These are phyloP conservation scores for Manis pentadactyla DNA, from an alignment of 2,797 vertebrate genomes.

Conservation along the genomic window DNA sequence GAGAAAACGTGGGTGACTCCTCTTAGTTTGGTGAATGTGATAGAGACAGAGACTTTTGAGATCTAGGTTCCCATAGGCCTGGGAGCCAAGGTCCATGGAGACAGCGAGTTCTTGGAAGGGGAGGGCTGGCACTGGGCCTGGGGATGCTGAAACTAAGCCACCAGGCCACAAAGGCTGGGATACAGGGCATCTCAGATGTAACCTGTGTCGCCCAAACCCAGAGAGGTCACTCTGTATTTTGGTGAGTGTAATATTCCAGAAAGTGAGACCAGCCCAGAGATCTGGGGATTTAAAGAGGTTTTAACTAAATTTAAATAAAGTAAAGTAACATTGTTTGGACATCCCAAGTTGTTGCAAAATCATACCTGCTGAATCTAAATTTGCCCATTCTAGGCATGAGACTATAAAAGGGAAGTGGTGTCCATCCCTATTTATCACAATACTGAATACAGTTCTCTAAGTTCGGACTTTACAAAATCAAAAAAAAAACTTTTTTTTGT, in stretches of 20 bases:
- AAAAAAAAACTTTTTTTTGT: not conserved
- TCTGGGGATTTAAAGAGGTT: not conserved
- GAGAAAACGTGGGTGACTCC: not conserved
- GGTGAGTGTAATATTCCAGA: not conserved
- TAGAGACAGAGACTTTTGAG: not conserved
- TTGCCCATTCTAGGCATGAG: not conserved
- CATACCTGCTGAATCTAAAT: not conserved
- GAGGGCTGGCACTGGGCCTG: not conserved
- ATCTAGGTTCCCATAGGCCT: not conserved
- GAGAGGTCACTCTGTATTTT: not conserved
- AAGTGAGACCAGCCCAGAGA: not conserved
- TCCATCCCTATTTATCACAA: not conserved
- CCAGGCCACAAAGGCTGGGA: not conserved
- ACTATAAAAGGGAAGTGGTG: not conserved
- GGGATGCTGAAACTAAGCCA: not conserved
- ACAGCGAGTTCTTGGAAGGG: not conserved
- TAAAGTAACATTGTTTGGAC: not conserved
- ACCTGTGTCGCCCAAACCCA: not conserved
- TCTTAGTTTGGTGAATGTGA: not conserved
- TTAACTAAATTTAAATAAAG: constrained; percentile 45
- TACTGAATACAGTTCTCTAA: not conserved
- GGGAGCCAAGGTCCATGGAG: not conserved
- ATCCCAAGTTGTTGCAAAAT: not conserved
- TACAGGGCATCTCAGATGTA: not conserved
- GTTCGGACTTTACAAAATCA: not conserved